Evolutionary conservation across 2,113 vertebrate species (phyloP), one percentile per base, ranked within the genome.

Genomic region (Polyodon spathula): DNA sequence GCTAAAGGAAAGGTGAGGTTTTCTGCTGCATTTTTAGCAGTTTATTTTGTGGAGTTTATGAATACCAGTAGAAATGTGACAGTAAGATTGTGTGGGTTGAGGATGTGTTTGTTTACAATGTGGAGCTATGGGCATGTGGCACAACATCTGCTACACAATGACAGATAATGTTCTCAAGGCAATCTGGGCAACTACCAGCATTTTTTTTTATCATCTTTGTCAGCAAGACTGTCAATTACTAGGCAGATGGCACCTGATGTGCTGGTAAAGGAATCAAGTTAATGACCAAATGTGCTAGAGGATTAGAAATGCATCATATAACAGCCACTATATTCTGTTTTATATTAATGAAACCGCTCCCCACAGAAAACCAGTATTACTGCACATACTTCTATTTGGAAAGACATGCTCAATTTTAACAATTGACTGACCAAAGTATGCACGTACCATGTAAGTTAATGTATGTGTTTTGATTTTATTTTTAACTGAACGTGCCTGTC

Each of bases 231-330:
- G 81, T 79, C 79, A 71, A 74, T 59, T 58, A 69, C 62, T 2
- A 74, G 79, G 78, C 86, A 87, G 82, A 85, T 84, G 84, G 84
- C 78, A 76, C 66, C 68, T 4, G 8, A 66, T 8, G 52, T 40
- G 67, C 68, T 68, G 58, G 4, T 71, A 59, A 69, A 62, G 72
- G 70, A 71, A 66, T 64, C 71, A 68, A 2, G 71, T 63, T 84
- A 77, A 72, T 73, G 73, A 70, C 76, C 79, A 70, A 70, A 60
- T 52, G 9, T 37, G 59, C 74, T 72, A 65, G 75, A 43, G 68
- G 44, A 66, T 73, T 81, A 72, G 69, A 69, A 40, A 71, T 70
- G 70, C 69, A 37, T 16, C 64, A 68, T 54, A 65, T 59, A 40
- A 55, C 50, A 60, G 55, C 66, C 76, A 51, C 51, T 67, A 63